phyloP scores from a whole-genome alignment of 2,888 invertebrate genomes.

The Lydus trimaculatus region DNA sequence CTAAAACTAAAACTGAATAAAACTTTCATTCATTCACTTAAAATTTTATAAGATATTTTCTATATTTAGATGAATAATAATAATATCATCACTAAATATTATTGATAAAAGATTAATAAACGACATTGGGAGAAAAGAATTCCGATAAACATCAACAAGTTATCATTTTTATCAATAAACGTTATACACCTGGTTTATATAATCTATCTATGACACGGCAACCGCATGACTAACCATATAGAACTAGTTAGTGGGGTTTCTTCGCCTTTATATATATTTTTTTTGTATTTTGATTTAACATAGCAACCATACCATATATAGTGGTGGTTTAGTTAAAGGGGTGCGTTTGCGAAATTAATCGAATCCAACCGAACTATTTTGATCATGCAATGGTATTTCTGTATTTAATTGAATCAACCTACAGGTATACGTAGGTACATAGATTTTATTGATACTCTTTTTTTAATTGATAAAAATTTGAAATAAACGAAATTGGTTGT shows the following conservation, averaged over 20 bases:
- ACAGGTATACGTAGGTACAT: no score
- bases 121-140: not conserved
- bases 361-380: constrained; percentile 23
- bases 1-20: no score
- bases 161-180: no score
- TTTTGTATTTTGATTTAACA: constrained; percentile 7
- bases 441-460: no score
- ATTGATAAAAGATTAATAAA: not conserved
- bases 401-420: not conserved
- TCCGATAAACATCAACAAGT: not conserved
- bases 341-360: constrained; percentile 31
- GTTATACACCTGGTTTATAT: no score
- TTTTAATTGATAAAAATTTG: no score
- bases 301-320: not conserved
- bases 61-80: no score
- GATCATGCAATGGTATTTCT: not conserved
- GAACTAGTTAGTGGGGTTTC: not conserved
- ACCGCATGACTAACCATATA: constrained; percentile 3
- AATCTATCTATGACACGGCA: not conserved
- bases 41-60: not conserved
- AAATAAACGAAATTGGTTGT: no score
- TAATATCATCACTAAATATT: not conserved
- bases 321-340: constrained; percentile 26
- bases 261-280: not conserved
- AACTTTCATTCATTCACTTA: not conserved